These are phyloP conservation scores for Dendroctonus ponderosae DNA, from an alignment of 1,140 invertebrate genomes.

Conservation along the genomic window DNA sequence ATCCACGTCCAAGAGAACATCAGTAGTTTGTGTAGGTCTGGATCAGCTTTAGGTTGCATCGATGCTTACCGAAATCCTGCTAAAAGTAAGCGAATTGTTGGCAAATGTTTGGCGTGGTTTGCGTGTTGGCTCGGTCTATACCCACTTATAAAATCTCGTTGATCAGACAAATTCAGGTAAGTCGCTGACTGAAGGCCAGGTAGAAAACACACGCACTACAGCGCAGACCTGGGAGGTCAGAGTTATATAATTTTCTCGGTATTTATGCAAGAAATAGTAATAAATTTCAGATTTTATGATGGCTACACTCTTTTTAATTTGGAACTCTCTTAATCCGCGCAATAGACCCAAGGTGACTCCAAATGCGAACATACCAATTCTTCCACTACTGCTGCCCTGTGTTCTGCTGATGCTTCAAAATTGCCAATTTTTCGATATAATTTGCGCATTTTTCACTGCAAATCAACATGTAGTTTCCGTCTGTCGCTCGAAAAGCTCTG, in stretches of 20 bases:
- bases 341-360: conserved; percentile 14
- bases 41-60: too few species aligned
- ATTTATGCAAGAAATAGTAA: conserved; percentile 27
- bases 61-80: too few species aligned
- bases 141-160: conserved; percentile 12
- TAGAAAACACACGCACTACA: conserved; percentile 25
- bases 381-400: not conserved
- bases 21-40: too few species aligned
- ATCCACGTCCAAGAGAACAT: too few species aligned
- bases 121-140: too few species aligned
- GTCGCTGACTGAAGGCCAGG: conserved; percentile 30
- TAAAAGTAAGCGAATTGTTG: too few species aligned
- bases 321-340: conserved; percentile 15
- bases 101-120: too few species aligned
- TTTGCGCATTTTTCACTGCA: too few species aligned
- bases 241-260: conserved; percentile 24
- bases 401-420: not conserved
- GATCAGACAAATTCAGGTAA: conserved; percentile 24
- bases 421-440: not conserved
- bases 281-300: conserved; percentile 27
- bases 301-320: conserved; percentile 12
- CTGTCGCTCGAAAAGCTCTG: too few species aligned
- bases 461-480: too few species aligned
- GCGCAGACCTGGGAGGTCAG: conserved; percentile 22
- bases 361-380: not conserved